phyloP scores from a whole-genome alignment of 2,113 vertebrate species.

The Todiramphus saurophagus region DNA sequence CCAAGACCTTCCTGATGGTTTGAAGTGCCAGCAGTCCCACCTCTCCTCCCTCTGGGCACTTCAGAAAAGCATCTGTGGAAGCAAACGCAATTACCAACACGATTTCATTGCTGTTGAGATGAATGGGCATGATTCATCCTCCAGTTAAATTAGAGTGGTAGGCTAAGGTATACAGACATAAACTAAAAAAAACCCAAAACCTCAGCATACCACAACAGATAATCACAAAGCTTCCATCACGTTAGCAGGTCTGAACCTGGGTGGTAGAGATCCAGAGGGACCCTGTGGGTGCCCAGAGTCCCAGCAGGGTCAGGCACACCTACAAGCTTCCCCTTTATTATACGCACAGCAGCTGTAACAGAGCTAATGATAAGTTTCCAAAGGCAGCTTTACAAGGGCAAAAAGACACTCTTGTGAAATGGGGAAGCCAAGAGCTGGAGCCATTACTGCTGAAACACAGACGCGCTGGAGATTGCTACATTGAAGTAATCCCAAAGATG shows the following conservation, averaged over 20 bases:
- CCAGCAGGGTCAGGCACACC: not conserved
- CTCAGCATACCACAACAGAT: not conserved
- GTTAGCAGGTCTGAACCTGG: not conserved
- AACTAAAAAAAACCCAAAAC: not conserved
- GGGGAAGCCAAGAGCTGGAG: not conserved
- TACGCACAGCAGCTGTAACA: not conserved
- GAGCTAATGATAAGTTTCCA: not conserved
- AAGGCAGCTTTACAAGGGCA: slow-evolving; percentile 35
- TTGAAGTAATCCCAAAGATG: not conserved
- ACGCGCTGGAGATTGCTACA: not conserved
- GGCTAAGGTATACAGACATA: not conserved
- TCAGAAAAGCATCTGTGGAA: slow-evolving; percentile 6
- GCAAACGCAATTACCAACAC: not conserved
- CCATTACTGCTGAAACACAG: slow-evolving; percentile 16
- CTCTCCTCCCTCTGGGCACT: slow-evolving; percentile 29
- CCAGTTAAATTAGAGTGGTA: not conserved
- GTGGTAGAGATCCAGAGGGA: not conserved
- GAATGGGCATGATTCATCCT: slow-evolving; percentile 26
- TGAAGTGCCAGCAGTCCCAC: not conserved
- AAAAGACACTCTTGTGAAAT: slow-evolving; percentile 4
- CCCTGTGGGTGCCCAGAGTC: fast-evolving
- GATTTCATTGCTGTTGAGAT: slow-evolving; percentile 35
- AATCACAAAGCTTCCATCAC: not conserved
- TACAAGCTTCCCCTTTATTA: not conserved
- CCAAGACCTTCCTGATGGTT: not conserved